Base-by-base conservation (phyloP, 1,140 invertebrate genomes). In the Caenorhabditis latens region DNA sequence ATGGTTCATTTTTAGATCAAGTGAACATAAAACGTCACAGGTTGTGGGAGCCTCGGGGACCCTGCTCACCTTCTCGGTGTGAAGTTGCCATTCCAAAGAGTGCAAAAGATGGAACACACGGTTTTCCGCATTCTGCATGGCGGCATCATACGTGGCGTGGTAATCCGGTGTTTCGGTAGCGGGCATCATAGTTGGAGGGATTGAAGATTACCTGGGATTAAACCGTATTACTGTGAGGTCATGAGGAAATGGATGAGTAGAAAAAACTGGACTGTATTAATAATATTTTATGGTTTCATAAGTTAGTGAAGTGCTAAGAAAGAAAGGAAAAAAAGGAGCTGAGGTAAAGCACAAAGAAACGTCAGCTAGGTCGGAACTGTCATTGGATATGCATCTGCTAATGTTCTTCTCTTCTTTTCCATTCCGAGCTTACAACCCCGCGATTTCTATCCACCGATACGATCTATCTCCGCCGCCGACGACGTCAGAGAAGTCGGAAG, bases 21-120 rank as follows among this genome's bases (percentile, higher is more conserved):
- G 11, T 11, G 50, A 53, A 53, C 50, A 53, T 11, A 16, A 53
- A 53, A 11, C 50, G 50, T 11, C 50, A 53, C 50, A 53, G 9
- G 50, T 8, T 14, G 16, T 53, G 2, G 50, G n/a, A n/a, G n/a
- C n/a, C n/a, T n/a, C 50, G 9, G 16, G 19, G 57, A n/a, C 57
- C 21, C 57, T 14, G 57, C 24, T 67, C 21, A 85, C 84, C 67
- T 67, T 71, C 50, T 85, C 84, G 14, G 63, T 48, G 53, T 85
- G 67, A 14, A 85, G 63, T 48, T 85, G 84, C 84, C 84, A 85
- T 58, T 85, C 84, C 24, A 85, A 32, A 5, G 84, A 85, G 55
- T 85, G 84, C 13, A 85, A 24, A 11, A 85, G 67, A 57, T 85
- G 84, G 58, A 85, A 85, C 2, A 85, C 84, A 55, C 84, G 84